Base-by-base conservation (phyloP, 2,113 vertebrate species). In the Brachyhypopomus gauderio region DNA sequence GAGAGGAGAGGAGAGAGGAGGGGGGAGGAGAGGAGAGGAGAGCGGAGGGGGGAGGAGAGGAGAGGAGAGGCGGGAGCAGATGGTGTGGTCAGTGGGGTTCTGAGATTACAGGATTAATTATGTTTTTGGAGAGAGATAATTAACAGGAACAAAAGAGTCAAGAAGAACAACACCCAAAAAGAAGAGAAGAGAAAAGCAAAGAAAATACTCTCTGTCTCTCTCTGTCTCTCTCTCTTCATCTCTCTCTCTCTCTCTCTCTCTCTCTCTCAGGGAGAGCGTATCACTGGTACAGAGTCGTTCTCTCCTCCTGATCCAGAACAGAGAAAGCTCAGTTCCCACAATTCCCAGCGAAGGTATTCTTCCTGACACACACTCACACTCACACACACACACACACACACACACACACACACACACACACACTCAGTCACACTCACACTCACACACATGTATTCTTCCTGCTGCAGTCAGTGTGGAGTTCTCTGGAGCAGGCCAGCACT, bases 91-190 rank as follows among this genome's bases (percentile, higher is more conserved):
- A 85, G 79, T 5, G 30, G 88, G 83, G 72, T 69, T 80, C 76
- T 67, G 83, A 85, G 79, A 92, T 91, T 90, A 89, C 84, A 79
- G 83, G 88, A 92, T 92, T 92, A 88, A 91, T 92, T 89, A 87
- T 34, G 85, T 87, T 87, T 90, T 83, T 88, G 74, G 66, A 78
- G 74, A 83, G 62, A 86, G 84, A 83, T 89, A 89, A 90, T 90
- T 90, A 87, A 77, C 73, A 85, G 63, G 64, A 82, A 83, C 55
- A 58, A 56, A 20, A 9, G 23, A 27, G 14, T 2, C 11, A 55
- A 25, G n/a, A 55, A 27, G 22, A 36, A 36, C 70, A 83, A 62
- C 80, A 4, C 3, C 14, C 7, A 55, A 17, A 38, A 11, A 38
- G 23, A 59, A 19, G 34, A 27, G 36, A 5, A 27, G 6, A 56